Conservation (phyloP, 2,113 vertebrate genomes). For the Lontra canadensis region DNA sequence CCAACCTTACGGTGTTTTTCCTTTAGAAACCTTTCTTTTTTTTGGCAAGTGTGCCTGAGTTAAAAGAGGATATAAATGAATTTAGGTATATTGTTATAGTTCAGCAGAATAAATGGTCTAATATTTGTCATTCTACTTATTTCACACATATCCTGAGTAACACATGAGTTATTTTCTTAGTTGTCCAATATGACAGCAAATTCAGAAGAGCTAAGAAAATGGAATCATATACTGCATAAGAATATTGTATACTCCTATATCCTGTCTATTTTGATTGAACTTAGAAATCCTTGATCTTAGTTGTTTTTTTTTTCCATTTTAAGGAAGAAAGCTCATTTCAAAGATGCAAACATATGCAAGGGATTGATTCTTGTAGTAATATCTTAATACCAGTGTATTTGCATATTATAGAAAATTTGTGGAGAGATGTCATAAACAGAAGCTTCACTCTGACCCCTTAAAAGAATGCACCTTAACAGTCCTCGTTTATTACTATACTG, state of each 20-base stretch:
- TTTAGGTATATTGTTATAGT: neutral
- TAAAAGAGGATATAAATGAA: neutral
- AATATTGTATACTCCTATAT: neutral
- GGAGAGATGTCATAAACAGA: neutral
- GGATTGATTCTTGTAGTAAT: neutral
- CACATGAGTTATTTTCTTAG: neutral
- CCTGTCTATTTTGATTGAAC: neutral
- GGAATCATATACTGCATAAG: neutral
- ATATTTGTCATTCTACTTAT: neutral
- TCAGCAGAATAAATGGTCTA: slow-evolving; percentile 30
- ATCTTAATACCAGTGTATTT: neutral
- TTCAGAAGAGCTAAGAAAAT: slow-evolving; percentile 7
- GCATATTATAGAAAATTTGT: neutral
- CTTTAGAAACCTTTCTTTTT: neutral
- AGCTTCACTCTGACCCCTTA: neutral
- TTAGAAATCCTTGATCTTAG: neutral
- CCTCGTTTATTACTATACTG: neutral
- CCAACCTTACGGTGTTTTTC: neutral
- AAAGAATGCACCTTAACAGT: neutral
- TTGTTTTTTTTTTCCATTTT: neutral
- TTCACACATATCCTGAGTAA: neutral
- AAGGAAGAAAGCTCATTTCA: slow-evolving; percentile 13
- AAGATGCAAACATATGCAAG: neutral
- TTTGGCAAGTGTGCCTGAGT: neutral
- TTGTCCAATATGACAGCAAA: neutral